These are phyloP conservation scores for Callyntrura guangdongensis DNA, from an alignment of 2,888 invertebrate species.

Conservation along the genomic window DNA sequence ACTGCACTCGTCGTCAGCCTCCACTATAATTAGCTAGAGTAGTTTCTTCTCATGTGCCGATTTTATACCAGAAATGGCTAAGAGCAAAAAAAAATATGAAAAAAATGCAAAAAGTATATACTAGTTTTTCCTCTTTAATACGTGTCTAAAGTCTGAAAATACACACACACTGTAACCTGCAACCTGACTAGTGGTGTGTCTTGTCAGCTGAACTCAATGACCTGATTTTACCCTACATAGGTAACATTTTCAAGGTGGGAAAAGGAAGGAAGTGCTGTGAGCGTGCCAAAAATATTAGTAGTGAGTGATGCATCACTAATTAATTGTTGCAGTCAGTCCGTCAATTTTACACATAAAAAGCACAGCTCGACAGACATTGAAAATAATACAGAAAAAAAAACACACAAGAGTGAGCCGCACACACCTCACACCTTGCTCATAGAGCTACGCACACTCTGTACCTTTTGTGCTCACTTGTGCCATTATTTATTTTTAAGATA, in stretches of 20 bases:
- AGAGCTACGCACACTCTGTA: background rate
- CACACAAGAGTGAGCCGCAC: too few species aligned
- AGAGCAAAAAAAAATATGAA: background rate
- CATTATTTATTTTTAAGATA: background rate
- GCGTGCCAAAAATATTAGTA: slow-evolving; percentile 62
- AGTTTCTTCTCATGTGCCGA: slow-evolving; percentile 60
- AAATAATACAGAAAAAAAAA: background rate
- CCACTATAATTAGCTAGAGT: slow-evolving; percentile 54
- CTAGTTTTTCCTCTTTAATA: slow-evolving; percentile 22
- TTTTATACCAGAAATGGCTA: slow-evolving; percentile 67
- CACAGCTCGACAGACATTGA: background rate
- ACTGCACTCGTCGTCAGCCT: slow-evolving; percentile 3
- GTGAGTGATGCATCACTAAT: slow-evolving; percentile 44
- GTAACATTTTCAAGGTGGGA: slow-evolving; percentile 65
- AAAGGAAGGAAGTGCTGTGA: slow-evolving; percentile 72
- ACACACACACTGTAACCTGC: background rate
- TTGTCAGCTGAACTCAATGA: slow-evolving; percentile 6
- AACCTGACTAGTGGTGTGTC: background rate
- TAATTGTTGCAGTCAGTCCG: slow-evolving; percentile 23
- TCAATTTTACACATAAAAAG: background rate
- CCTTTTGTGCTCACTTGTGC: background rate
- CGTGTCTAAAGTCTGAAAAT: background rate
- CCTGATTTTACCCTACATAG: slow-evolving; percentile 56
- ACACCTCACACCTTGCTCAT: background rate
- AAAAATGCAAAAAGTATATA: slow-evolving; percentile 25